Base-by-base conservation (phyloP, 2,888 invertebrate species). In the Aphodius sticticus region DNA sequence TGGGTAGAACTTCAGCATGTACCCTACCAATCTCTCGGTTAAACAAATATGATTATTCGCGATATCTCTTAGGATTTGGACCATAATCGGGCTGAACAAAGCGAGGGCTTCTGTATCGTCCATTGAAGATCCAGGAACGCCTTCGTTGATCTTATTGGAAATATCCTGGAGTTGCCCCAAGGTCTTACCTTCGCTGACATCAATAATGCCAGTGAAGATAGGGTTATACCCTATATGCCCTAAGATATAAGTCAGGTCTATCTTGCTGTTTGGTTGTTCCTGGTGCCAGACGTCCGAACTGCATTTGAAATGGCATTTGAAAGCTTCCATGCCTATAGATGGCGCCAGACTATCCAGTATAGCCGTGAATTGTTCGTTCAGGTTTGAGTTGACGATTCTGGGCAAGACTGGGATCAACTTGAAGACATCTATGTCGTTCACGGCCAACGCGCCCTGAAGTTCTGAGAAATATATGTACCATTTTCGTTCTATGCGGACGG, bases 391-490 rank as follows among this genome's bases (percentile, higher is more conserved):
- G 16, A 70, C 26, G 3, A 78, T n/a, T 26, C 72, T 72, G 5
- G 74, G 75, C 15, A 78, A 69, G 35, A 76, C 37, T 12, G 74
- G 75, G 15, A 78, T 69, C 0, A 76, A 3, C 14, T 76, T 35
- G 36, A 78, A 78, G 7, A 78, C 69, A 36, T 78, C 78, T 16
- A 78, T 75, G 7, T 76, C 72, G 75, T 78, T 78, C 15, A 72
- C 35, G n/a, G 16, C 15, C 6, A 78, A 14, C 26, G 69, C 78
- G 6, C 35, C 35, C 7, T 36, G 75, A 9, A 78, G 26, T 35
- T 76, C 15, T 37, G 71, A 69, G 7, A 78, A 35, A 9, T 76
- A 16, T 7, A 76, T 16, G 69, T 69, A 78, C 4, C 75, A 16
- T 16, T 78, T 72, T 9, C n/a, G 15, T 6, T 69, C 76, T 26